Conservation (phyloP, 1,140 invertebrate genomes). For the Odontomachus brunneus region DNA sequence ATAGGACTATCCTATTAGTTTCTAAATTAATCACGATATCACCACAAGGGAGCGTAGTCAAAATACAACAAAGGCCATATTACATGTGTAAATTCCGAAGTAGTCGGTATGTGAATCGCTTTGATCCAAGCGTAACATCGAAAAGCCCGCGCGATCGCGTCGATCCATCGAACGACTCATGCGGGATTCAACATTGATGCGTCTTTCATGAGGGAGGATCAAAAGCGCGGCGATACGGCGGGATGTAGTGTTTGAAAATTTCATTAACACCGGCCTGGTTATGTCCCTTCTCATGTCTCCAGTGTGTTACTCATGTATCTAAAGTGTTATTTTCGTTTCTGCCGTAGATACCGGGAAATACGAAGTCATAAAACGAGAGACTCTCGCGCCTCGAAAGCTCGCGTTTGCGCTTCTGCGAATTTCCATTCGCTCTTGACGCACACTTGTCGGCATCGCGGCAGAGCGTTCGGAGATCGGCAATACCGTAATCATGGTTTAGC, state of each 20-base stretch:
- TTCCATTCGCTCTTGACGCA: too few species aligned
- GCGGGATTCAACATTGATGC: neutral
- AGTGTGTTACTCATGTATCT: too few species aligned
- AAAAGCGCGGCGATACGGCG: neutral
- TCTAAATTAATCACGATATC: constrained; percentile 11
- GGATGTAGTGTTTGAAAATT: neutral
- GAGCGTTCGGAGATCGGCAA: neutral
- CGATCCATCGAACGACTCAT: neutral
- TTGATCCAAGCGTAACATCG: constrained; percentile 17
- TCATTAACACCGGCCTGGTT: too few species aligned
- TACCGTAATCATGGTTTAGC: constrained; percentile 8
- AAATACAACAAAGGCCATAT: constrained; percentile 5
- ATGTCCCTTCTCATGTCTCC: too few species aligned
- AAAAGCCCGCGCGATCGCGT: neutral
- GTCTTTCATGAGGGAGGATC: neutral
- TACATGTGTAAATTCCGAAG: neutral
- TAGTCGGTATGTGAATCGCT: neutral
- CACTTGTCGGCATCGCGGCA: neutral
- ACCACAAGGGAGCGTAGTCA: neutral
- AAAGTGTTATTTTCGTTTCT: too few species aligned
- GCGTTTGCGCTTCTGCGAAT: too few species aligned
- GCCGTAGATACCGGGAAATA: too few species aligned
- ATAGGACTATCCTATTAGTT: neutral
- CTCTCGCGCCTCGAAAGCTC: too few species aligned
- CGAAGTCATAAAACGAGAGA: too few species aligned